Base-by-base conservation (phyloP, 1,140 invertebrate genomes). In the Drosophila littoralis region DNA sequence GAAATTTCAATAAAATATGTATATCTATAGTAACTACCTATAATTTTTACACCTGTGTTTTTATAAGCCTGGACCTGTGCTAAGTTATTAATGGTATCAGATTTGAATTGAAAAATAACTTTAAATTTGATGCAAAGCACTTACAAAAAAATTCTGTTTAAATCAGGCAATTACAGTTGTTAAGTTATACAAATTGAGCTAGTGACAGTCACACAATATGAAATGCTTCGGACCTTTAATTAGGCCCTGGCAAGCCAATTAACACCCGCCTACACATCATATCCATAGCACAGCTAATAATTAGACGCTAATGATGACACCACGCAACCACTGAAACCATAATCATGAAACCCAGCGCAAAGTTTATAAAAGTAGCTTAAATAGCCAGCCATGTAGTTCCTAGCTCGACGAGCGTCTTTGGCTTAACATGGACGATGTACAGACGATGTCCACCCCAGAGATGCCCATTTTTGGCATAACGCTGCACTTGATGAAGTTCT, bases 401-500 rank as follows among this genome's bases (percentile, higher is more conserved):
- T 36, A 69, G 36, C 46, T 68, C 12, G 7, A 22, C 8, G 9
- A 5, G 9, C 15, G 9, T 28, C 22, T 28, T 28, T 28, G 22
- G 12, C 15, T 38, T 17, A 46, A 42, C 12, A 82, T 82, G 80
- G 63, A 79, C 22, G 22, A 28, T 7, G 28, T 75, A 0, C 68
- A 61, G 54, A 28, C 77, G 7, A 88, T 86, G 83, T 38, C 70
- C 6, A 83, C 80, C 3, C 38, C 67, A 36, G 82, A 86, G 13
- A 77, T 90, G 74, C 82, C 88, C 2, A 70, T 86, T 10, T 83
- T 81, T n/a, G 80, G 75, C 7, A 81, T 40, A 22, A 90, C 81
- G 7, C 32, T 90, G 7, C 80, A 75, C 36, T 42, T 90, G 4
- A 90, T 91, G 83, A 91, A 85, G 54, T 91, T 91, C 67, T 91